Evolutionary conservation across 1,140 invertebrate genomes (phyloP), one percentile per base, ranked within the genome.

Genomic region (Ceratina japonica): DNA sequence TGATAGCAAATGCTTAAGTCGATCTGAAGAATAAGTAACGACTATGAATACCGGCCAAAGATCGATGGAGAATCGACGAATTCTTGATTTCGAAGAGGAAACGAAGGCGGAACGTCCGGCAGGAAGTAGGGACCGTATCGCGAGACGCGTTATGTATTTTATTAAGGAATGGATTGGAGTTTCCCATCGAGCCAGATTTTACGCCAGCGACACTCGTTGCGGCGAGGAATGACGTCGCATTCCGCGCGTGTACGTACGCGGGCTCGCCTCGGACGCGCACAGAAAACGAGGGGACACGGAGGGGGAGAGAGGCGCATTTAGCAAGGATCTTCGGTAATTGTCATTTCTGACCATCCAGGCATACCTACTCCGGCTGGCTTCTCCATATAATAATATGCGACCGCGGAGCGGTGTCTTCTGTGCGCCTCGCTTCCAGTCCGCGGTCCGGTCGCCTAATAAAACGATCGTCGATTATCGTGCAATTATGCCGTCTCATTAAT

Each of bases 401-500:
- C 81, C 78, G 70, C 31, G 52, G 54, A 65, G 73, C 86, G 85
- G 87, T 79, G 75, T 82, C 75, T 52, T 86, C 80, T 87, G 81
- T 27, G 44, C 4, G 49, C 52, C 52, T 58, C 12, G 16, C 76
- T 85, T 78, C 62, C 80, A 72, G 65, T 62, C 75, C 62, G 18
- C 22, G 72, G 37, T 63, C 72, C 66, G 61, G 59, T 79, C 83
- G 78, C 86, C 89, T 91, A 92, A 92, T 90, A 91, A 92, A 91
- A 91, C 90, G 90, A 92, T 92, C 87, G 91, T 73, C 89, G 90
- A 91, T 92, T 91, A 91, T 91, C 90, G 89, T 90, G 91, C 89
- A 92, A 92, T 92, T 92, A 92, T 92, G 90, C 91, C 91, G 91
- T 92, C 91, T 92, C 90, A 92, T 92, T 92, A 92, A 92, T 92